phyloP scores from a whole-genome alignment of 2,797 vertebrate genomes.

The Enteromius radiatus region DNA sequence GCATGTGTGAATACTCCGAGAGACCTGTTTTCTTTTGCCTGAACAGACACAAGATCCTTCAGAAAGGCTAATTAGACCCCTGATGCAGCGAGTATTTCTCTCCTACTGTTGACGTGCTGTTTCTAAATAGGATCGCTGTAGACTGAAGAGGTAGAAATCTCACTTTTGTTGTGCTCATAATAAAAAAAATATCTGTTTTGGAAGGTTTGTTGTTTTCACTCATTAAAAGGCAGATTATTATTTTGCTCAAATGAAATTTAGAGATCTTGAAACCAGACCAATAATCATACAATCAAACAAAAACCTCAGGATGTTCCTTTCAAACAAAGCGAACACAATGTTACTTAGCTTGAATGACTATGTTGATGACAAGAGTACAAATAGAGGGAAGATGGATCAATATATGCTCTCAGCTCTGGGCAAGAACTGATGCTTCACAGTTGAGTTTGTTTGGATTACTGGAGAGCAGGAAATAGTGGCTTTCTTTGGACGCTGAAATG shows the following conservation, averaged over 20 bases:
- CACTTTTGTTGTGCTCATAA: not conserved
- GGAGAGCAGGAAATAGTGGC: conserved; percentile 10
- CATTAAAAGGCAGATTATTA: not conserved
- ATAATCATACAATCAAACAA: not conserved
- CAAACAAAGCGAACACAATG: conserved; percentile 4
- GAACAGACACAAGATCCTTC: not conserved
- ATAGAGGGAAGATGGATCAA: conserved; percentile 16
- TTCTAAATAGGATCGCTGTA: not conserved
- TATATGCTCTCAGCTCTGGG: conserved; percentile 21
- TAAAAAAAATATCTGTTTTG: conserved; percentile 10
- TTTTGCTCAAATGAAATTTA: not conserved
- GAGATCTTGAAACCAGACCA: not conserved
- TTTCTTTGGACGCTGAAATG: conserved; percentile 25
- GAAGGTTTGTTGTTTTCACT: conserved; percentile 7
- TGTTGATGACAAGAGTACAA: conserved; percentile 29
- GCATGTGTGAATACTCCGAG: not conserved
- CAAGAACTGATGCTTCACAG: conserved; percentile 31
- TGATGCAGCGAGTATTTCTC: not conserved
- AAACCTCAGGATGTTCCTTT: not conserved
- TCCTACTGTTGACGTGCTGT: not conserved
- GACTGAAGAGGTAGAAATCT: not conserved
- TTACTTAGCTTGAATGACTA: conserved; percentile 15
- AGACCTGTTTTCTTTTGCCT: conserved; percentile 3
- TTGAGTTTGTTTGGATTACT: conserved; percentile 35
- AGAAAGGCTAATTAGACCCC: not conserved